These are phyloP conservation scores for Gambusia yucatana DNA, from an alignment of 2,797 vertebrate genomes.

Conservation along the genomic window DNA sequence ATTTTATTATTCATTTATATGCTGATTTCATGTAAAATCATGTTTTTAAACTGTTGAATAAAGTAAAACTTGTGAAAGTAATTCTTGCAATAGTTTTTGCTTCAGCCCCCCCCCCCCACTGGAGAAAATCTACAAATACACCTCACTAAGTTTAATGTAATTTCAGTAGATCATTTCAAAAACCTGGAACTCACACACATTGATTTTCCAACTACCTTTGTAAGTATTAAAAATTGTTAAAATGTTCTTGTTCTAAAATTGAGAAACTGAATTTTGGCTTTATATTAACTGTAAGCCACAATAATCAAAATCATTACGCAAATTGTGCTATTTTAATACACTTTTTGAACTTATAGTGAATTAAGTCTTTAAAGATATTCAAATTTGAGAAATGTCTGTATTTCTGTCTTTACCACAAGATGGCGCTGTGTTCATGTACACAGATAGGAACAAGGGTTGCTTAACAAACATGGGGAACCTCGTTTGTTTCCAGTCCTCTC, in stretches of 20 bases:
- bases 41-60: constrained; percentile 75
- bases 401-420: constrained; percentile 50
- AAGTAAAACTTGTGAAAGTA: constrained; percentile 55
- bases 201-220: background rate
- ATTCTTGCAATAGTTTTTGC: background rate
- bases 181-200: background rate
- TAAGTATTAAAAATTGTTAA: background rate
- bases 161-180: background rate
- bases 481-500: constrained; percentile 15
- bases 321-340: background rate
- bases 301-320: background rate
- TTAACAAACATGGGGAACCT: constrained; percentile 11
- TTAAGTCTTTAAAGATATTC: background rate
- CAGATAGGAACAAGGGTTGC: background rate
- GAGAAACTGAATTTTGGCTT: background rate
- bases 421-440: constrained; percentile 49
- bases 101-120: background rate
- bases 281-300: background rate
- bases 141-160: background rate
- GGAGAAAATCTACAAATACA: background rate
- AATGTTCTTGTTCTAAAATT: background rate
- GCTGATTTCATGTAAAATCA: constrained; percentile 59
- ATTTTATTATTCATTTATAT: constrained; percentile 72
- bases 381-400: background rate
- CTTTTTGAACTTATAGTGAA: background rate